These are phyloP conservation scores for Gadus macrocephalus DNA, from an alignment of 2,113 vertebrate species.

Conservation along the genomic window DNA sequence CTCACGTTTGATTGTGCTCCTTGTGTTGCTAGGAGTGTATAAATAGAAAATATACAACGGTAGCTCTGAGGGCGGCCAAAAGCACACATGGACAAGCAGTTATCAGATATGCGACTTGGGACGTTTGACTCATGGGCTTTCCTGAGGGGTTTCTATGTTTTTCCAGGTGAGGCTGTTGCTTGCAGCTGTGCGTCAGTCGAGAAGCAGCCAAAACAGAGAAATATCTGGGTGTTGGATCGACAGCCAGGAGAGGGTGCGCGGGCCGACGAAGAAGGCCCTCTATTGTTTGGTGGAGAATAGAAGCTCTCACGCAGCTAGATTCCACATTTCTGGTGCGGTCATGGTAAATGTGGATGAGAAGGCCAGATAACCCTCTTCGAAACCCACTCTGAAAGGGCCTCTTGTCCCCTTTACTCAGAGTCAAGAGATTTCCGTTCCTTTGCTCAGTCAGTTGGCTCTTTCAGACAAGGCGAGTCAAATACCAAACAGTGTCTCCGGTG, in stretches of 20 bases:
- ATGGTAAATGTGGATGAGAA: slow-evolving; percentile 25
- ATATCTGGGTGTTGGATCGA: slow-evolving; percentile 35
- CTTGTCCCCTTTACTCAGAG: slow-evolving; percentile 45
- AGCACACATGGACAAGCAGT: background rate
- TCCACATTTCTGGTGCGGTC: slow-evolving; percentile 50
- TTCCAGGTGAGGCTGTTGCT: slow-evolving; percentile 20
- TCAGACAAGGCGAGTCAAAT: too few relatives aligned
- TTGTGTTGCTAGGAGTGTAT: background rate
- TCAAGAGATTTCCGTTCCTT: slow-evolving; percentile 3
- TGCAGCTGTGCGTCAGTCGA: background rate
- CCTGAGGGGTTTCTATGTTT: too few relatives aligned
- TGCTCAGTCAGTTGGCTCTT: too few relatives aligned
- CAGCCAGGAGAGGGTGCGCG: slow-evolving; percentile 28
- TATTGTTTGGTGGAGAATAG: slow-evolving; percentile 57
- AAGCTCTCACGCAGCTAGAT: slow-evolving; percentile 54
- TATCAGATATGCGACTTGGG: too few relatives aligned
- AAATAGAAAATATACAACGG: background rate
- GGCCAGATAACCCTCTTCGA: slow-evolving; percentile 47
- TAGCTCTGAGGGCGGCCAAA: background rate
- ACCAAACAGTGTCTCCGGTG: too few relatives aligned
- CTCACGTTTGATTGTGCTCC: slow-evolving; percentile 5
- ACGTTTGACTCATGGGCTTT: too few relatives aligned
- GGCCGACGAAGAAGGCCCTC: slow-evolving; percentile 42
- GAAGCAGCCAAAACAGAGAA: slow-evolving; percentile 15
- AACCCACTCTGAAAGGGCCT: slow-evolving; percentile 49